These are phyloP conservation scores for Caenorhabditis angaria DNA, from an alignment of 2,888 invertebrate genomes.

Conservation along the genomic window DNA sequence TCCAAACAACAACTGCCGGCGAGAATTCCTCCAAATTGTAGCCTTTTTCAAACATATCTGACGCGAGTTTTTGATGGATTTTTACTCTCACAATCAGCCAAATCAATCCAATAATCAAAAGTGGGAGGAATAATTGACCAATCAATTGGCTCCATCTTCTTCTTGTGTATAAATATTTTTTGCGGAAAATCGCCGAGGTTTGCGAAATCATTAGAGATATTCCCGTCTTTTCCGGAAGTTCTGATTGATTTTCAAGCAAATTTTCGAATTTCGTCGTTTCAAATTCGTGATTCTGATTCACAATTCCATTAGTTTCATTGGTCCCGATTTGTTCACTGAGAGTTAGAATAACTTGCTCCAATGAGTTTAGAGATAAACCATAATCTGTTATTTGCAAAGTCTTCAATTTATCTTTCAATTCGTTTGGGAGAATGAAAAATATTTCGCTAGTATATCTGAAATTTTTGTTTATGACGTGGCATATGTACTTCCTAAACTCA, in stretches of 20 bases:
- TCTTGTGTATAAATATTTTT: conserved; percentile 30
- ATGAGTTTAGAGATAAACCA: conserved; percentile 61
- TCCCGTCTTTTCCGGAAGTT: no score
- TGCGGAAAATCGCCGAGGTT: conserved; percentile 31
- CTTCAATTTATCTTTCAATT: conserved; percentile 19
- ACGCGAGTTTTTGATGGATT: conserved; percentile 17
- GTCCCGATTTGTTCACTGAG: conserved; percentile 31
- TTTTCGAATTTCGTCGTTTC: no score
- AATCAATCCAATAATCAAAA: conserved; percentile 36
- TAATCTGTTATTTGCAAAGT: conserved; percentile 39
- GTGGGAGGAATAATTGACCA: conserved; percentile 41
- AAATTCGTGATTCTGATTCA: no score
- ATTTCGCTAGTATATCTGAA: conserved; percentile 24
- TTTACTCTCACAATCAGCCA: conserved; percentile 22
- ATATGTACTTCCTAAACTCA: conserved; percentile 5
- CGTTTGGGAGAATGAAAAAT: conserved; percentile 14
- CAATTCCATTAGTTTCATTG: no score
- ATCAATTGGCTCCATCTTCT: conserved; percentile 43
- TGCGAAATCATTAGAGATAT: conserved; percentile 11
- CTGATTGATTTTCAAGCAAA: no score
- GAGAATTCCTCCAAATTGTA: conserved; percentile 11
- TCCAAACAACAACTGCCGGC: conserved; percentile 26
- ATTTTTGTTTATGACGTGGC: neutral
- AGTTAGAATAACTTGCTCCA: conserved; percentile 57
- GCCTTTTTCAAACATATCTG: conserved; percentile 13